Base-by-base conservation (phyloP, 2,113 vertebrate genomes). In the Scopus umbretta region DNA sequence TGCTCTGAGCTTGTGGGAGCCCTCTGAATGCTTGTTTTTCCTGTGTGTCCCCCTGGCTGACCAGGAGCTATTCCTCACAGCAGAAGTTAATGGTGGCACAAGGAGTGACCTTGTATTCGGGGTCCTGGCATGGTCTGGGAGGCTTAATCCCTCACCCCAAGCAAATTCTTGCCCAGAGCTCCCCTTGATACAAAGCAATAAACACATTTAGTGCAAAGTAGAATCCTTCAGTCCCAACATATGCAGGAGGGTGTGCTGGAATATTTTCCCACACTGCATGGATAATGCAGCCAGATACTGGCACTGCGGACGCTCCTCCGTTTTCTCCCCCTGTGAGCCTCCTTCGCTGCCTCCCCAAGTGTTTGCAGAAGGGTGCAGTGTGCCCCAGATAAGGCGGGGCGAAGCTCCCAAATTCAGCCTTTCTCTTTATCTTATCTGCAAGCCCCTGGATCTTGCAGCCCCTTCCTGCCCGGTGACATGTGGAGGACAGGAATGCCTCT, bases 381-480 rank as follows among this genome's bases (percentile, higher is more conserved):
- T 47, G 55, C 88, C 93, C 86, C 93, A 85, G 93, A 87, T 85
- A 72, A 2, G 4, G 83, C 2, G 3, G 65, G 86, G 30, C 0
- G 0, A 79, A 61, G 86, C 80, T 96, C 94, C 94, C 88, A 89
- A 94, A 95, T 94, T 81, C 84, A 75, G 94, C 73, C 45, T 86
- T 79, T 65, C 91, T 72, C 75, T 89, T 96, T 96, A 97, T 96
- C 97, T 97, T 96, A 97, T 97, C 91, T 62, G 49, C 0, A 7
- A 68, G 89, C 87, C 91, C 83, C 92, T 90, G 86, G 82, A 90
- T 93, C 90, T 92, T 7, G 1, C 83, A 95, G 92, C 88, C 47
- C 76, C 88, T 96, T 97, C 96, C 97, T 96, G 97, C 83, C 82
- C 17, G 14, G 94, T 95, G 96, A 92, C 90, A 93, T 34, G 90